Base-by-base conservation (phyloP, 1,140 invertebrate species). In the Brachionus sp. region DNA sequence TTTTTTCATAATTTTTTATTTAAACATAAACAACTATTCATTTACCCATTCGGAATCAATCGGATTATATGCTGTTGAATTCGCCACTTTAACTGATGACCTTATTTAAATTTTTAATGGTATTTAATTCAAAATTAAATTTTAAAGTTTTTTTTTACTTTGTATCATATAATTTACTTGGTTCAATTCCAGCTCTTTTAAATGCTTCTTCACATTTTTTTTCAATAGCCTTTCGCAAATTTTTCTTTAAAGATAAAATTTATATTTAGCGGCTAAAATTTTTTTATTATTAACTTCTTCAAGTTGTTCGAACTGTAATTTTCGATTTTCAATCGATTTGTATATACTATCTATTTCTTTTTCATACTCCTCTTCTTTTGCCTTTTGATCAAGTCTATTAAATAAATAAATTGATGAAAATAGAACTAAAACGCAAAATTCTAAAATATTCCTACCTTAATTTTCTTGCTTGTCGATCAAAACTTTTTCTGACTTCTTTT, bases 351-450 rank as follows among this genome's bases (percentile, higher is more conserved):
- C 23, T 19, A 80, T 39, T 44, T 80, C 50, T 66, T 80, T 57
- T 80, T 80, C 77, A 16, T 80, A 80, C 16, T 80, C 77, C 62
- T 80, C 77, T 80, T 80, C 77, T 33, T 29, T 57, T 7, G 50
- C n/a, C 29, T 62, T 80, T 35, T 80, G 77, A 37, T 80, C 77
- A 9, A 80, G 39, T 39, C 66, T 70, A 46, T 46, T n/a, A 12
- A 66, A 66, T n/a, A 66, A 66, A 12, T n/a, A 66, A 37, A 10
- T 66, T 23, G 3, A 66, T 9, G 33, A 66, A 66, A 33, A 5
- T 33, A n/a, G n/a, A 46, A 46, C n/a, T 12, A 46, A 46, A 12
- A 2, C n/a, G 10, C n/a, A 13, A 66, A 33, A 33, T 9, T 35
- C 5, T 33, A 3, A 64, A 64, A 2, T 33, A 23, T 33, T 16